Base-by-base conservation (phyloP, 1,140 invertebrate species). In the Pseudomyrmex flavicornis region DNA sequence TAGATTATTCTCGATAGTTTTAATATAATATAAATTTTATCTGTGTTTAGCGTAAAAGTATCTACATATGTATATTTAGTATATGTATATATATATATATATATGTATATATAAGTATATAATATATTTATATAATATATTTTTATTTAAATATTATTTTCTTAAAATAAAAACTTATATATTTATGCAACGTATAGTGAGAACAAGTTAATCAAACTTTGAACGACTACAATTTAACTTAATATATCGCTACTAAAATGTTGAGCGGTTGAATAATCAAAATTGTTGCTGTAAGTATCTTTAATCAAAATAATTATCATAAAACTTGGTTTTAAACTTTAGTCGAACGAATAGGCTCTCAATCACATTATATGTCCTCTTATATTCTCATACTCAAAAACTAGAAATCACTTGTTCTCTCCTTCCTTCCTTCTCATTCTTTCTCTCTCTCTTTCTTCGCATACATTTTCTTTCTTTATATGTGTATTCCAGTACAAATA, bases 261-360 rank as follows among this genome's bases (percentile, higher is more conserved):
- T 35, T 5, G n/a, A 17, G 9, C 8, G 12, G 13, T 56, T 44
- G 3, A 8, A 22, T 65, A 65, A 76, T 74, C 12, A 77, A 48
- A 8, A 66, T 56, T 56, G 26, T 44, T 44, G 52, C 48, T 10
- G 35, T 22, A 70, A 46, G 5, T 48, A 59, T 0, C 3, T 17
- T 17, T 9, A 13, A 10, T n/a, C 20, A 35, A 44, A 12, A 79
- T 59, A 58, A n/a, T 20, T 79, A 61, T 50, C 48, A 70, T 59
- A 4, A 70, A 72, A 80, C 46, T n/a, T 72, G 54, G 50, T 80
- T 80, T 48, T 17, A 13, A 54, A 52, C 22, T 44, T 70, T 22
- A 10, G 15, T 12, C 50, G 54, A 4, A 5, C 12, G 35, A 15
- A 15, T 20, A 17, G 17, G 35, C 44, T 66, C 10, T 35, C 5